phyloP scores from a whole-genome alignment of 2,113 vertebrate species.

The Lichenostomus cassidix region DNA sequence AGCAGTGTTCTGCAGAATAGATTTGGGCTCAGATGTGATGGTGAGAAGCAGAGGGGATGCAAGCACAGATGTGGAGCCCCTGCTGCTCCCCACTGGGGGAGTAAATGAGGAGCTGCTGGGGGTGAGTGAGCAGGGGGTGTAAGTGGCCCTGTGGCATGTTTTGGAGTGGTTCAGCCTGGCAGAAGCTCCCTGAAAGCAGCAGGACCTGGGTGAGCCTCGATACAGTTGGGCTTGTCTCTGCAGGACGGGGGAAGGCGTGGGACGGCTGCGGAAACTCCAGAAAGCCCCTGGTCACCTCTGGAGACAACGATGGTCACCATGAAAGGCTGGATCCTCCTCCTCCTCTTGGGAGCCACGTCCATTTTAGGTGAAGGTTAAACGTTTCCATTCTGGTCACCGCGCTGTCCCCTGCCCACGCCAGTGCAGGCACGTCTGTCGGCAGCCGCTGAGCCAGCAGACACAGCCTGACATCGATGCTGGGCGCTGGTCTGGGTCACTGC shows the following conservation, averaged over 20 bases:
- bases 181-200: not conserved
- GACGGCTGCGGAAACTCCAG: not conserved
- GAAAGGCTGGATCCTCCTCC: not conserved
- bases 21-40: not conserved
- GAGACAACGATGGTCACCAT: not conserved
- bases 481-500: not conserved
- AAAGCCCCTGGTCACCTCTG: not conserved
- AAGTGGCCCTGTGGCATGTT: accelerated
- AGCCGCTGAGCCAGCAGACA: not conserved
- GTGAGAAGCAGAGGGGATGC: not conserved
- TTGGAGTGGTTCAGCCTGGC: not conserved
- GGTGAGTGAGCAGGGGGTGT: not conserved
- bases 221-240: accelerated
- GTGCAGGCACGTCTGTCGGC: not conserved
- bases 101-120: not conserved
- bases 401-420: not conserved
- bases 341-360: not conserved
- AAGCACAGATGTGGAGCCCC: not conserved
- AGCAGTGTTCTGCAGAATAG: conserved; percentile 51
- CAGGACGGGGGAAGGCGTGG: not conserved
- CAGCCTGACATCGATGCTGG: accelerated
- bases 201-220: not conserved
- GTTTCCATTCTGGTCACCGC: accelerated
- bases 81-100: not conserved
- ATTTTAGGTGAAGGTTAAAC: conserved; percentile 19